Base-by-base conservation (phyloP, 2,113 vertebrate species). In the Scomber colias region DNA sequence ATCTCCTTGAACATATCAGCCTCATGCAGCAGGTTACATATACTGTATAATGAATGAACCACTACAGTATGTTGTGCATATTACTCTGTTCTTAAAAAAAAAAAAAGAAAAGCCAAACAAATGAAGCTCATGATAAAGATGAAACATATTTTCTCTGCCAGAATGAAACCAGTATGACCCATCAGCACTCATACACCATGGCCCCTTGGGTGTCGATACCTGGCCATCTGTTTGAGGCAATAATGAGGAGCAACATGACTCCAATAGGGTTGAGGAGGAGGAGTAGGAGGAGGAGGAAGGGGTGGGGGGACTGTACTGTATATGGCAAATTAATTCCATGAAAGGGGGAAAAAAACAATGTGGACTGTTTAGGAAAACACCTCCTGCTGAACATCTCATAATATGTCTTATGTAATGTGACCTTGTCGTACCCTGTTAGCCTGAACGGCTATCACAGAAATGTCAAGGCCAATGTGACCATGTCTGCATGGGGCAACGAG, bases 161-260 rank as follows among this genome's bases (percentile, higher is more conserved):
- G 16, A 15, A 74, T 55, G 55, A 71, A 71, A 65, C 15, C n/a
- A 27, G n/a, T 30, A 21, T 71, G 21, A 61, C 51, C 45, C 0
- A 14, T 31, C 45, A 12, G 51, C 49, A 46, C 75, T 86, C 61
- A 56, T 31, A 55, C 59, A 71, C 46, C 60, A 14, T 16, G 49
- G 21, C 21, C 19, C 71, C 65, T 56, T 1, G 61, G 66, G 64
- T 27, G 48, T 46, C 0, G 9, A 60, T 30, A 71, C 35, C 59
- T 1, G 3, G 59, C 75, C 69, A 82, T 82, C 78, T 75, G 70
- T 71, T 74, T 69, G 63, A 63, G 19, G 46, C 44, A 60, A 53
- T 21, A 79, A 74, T 54, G 19, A 79, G 49, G 21, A 56, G 54
- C 75, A 71, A 54, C 16, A 11, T 50, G 46, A 19, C 15, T 51